phyloP scores from a whole-genome alignment of 2,797 vertebrate genomes.

The Craterocephalus amniculus region DNA sequence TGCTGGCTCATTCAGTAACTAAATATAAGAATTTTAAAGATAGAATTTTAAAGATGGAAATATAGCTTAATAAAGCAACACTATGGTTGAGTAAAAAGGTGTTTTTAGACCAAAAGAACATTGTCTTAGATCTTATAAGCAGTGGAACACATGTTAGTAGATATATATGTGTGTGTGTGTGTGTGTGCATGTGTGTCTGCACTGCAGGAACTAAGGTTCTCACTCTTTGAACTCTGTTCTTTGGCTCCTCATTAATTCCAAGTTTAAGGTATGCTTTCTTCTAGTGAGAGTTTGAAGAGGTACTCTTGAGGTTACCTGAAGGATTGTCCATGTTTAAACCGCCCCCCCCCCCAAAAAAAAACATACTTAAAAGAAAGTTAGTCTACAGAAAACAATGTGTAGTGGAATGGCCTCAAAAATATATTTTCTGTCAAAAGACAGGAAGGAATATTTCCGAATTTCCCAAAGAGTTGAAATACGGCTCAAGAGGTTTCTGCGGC shows the following conservation, averaged over 20 bases:
- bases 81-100: slow-evolving; percentile 35
- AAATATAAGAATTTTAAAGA: slow-evolving; percentile 19
- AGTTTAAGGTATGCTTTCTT: neutral
- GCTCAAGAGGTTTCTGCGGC: slow-evolving; percentile 37
- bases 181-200: neutral
- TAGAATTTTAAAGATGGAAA: no score
- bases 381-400: slow-evolving; percentile 35
- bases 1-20: slow-evolving; percentile 32
- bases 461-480: slow-evolving; percentile 24
- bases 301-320: slow-evolving; percentile 34
- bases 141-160: neutral
- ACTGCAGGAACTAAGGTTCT: neutral
- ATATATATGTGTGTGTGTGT: neutral
- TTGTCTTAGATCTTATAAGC: neutral
- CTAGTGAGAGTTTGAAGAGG: slow-evolving; percentile 16
- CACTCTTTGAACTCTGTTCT: slow-evolving; percentile 2
- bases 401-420: slow-evolving; percentile 55
- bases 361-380: slow-evolving; percentile 46
- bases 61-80: slow-evolving; percentile 24
- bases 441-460: neutral
- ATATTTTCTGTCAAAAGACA: slow-evolving; percentile 15
- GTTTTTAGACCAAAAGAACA: neutral
- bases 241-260: neutral
- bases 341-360: slow-evolving; percentile 25
- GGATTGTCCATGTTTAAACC: slow-evolving; percentile 41